phyloP scores from a whole-genome alignment of 2,113 vertebrate genomes.

The Dicrurus megarhynchus region DNA sequence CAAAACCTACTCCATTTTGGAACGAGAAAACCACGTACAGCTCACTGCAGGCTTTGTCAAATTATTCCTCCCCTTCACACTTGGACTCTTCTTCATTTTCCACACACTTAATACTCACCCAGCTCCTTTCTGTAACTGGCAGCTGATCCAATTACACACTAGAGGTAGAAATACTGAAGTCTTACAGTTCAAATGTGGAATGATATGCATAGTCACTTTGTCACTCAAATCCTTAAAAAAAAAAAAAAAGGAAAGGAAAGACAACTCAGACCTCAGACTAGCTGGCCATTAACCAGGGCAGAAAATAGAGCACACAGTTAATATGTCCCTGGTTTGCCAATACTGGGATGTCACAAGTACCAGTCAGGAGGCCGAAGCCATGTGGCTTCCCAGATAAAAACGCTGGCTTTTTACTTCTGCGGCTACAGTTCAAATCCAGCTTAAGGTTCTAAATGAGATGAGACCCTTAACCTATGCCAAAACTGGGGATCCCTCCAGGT shows the following conservation, averaged over 20 bases:
- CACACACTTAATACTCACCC: slow-evolving; percentile 52
- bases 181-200: slow-evolving; percentile 54
- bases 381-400: slow-evolving; percentile 37
- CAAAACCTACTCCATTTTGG: slow-evolving; percentile 64
- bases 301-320: slow-evolving; percentile 26
- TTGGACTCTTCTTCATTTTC: slow-evolving; percentile 60
- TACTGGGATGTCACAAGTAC: not conserved
- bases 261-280: not conserved
- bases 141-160: slow-evolving; percentile 57
- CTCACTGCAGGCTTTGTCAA: slow-evolving; percentile 63
- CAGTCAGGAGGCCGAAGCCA: slow-evolving; percentile 5
- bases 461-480: slow-evolving; percentile 51
- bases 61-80: slow-evolving; percentile 70
- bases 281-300: slow-evolving; percentile 26
- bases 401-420: slow-evolving; percentile 19
- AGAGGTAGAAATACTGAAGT: slow-evolving; percentile 46
- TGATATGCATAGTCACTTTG: slow-evolving; percentile 47
- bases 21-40: not conserved
- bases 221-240: slow-evolving; percentile 9
- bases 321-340: not conserved
- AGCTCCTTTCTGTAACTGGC: slow-evolving; percentile 51
- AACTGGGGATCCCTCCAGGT: slow-evolving; percentile 47
- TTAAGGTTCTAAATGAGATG: slow-evolving; percentile 48
- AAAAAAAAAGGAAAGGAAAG: not conserved
- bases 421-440: slow-evolving; percentile 39